Evolutionary conservation across 2,888 invertebrate species (phyloP).

Genomic region (Gortyna flavago): DNA sequence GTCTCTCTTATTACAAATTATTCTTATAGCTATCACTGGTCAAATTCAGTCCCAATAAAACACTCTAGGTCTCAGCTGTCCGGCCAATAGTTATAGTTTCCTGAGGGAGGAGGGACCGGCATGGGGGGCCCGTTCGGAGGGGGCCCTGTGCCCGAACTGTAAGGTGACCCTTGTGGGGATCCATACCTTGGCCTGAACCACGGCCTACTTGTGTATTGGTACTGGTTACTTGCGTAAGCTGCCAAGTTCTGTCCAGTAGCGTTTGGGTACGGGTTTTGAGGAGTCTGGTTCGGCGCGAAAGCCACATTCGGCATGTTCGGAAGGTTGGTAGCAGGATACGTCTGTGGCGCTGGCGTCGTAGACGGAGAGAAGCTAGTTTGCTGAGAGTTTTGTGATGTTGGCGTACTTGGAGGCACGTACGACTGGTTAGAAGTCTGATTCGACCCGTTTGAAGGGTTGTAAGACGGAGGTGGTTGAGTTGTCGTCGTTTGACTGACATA

Average conservation of each 20-base stretch:
- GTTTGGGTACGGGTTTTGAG: conserved; percentile 85
- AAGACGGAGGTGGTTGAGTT: conserved; percentile 77
- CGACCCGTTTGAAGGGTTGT: conserved; percentile 80
- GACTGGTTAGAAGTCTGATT: conserved; percentile 75
- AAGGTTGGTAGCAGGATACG: conserved; percentile 77
- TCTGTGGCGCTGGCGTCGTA: conserved; percentile 83
- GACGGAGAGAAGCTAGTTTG: conserved; percentile 82
- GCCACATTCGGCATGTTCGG: conserved; percentile 81
- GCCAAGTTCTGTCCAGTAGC: conserved; percentile 87
- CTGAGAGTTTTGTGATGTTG: conserved; percentile 79
- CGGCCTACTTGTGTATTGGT: conserved; percentile 85
- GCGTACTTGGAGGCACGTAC: conserved; percentile 75
- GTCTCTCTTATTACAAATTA: conserved; percentile 75
- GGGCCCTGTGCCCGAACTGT: conserved; percentile 77
- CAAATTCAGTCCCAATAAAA: conserved; percentile 69
- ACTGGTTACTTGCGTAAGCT: conserved; percentile 86
- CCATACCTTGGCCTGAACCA: conserved; percentile 87
- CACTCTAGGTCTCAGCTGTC: conserved; percentile 85
- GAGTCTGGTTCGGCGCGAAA: conserved; percentile 78
- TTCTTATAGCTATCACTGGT: conserved; percentile 68
- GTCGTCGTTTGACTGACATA: conserved; percentile 77
- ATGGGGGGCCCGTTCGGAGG: conserved; percentile 79
- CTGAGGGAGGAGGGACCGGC: conserved; percentile 84
- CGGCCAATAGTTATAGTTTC: conserved; percentile 87
- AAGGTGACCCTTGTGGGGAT: conserved; percentile 85